Percentiles rank a stretch among this genome's conserved stretches.
Evolutionary conservation across 2,888 invertebrate genomes (phyloP).

Genomic region (Leptothorax acervorum): DNA sequence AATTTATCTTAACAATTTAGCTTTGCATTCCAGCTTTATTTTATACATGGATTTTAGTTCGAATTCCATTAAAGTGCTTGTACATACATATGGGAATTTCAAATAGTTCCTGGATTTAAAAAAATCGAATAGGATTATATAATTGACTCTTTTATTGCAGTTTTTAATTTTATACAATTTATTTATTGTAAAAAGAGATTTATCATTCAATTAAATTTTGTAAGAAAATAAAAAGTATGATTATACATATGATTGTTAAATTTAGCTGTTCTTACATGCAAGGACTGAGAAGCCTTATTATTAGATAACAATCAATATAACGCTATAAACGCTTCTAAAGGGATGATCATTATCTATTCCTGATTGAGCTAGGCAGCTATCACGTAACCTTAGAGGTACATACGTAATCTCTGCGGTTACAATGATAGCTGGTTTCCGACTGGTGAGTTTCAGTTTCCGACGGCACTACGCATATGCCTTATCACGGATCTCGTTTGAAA

Average conservation of each 20-base stretch:
- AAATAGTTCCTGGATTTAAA: not conserved
- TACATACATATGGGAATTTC: not conserved
- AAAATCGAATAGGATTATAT: not conserved
- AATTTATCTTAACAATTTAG: not conserved
- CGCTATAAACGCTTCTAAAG: not conserved
- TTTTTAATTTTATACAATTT: not conserved
- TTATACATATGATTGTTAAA: not conserved
- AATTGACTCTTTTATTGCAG: not conserved
- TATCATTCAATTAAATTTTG: not conserved
- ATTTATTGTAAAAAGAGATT: not conserved
- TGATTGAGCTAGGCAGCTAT: slow-evolving; percentile 7
- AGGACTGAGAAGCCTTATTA: not conserved
- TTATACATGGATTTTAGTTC: not conserved
- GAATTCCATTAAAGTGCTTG: not conserved
- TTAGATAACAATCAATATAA: not conserved
- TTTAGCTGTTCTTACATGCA: not conserved
- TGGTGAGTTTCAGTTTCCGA: slow-evolving; percentile 6
- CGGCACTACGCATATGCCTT: slow-evolving; percentile 1
- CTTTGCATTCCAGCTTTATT: not conserved
- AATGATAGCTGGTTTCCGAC: not conserved
- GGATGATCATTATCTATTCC: not conserved
- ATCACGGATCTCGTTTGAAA: slow-evolving; percentile 10
- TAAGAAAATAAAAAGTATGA: not conserved
- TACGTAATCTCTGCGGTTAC: not conserved
- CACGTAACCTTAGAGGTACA: not conserved